Evolutionary conservation across 1,140 invertebrate genomes (phyloP).

Genomic region (Melitaea cinxia): DNA sequence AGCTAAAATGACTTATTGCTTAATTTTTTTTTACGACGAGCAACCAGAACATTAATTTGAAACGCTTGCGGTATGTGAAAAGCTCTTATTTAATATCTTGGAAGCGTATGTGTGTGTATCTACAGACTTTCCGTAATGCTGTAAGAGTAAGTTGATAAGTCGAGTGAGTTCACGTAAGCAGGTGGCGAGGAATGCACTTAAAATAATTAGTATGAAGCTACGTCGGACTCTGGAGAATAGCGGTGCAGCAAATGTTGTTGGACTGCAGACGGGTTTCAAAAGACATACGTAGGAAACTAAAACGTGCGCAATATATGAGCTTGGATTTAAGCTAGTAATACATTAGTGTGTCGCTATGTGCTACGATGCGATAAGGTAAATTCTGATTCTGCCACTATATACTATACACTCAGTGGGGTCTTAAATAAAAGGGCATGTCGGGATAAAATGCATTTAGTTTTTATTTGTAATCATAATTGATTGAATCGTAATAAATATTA

Average conservation of each 20-base stretch:
- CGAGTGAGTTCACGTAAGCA: slow-evolving; percentile 13
- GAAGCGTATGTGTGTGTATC: slow-evolving; percentile 2
- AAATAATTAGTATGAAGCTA: slow-evolving; percentile 14
- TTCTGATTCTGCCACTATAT: no score
- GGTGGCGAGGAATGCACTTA: slow-evolving; percentile 21
- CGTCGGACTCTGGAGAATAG: slow-evolving; percentile 8
- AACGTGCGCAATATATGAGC: no score
- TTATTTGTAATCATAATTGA: no score
- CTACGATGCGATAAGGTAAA: no score
- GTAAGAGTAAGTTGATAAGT: slow-evolving; percentile 8
- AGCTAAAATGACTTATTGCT: background rate
- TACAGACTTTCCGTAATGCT: slow-evolving; percentile 2
- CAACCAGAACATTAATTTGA: background rate
- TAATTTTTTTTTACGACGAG: no score
- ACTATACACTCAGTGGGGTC: no score
- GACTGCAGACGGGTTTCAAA: slow-evolving; percentile 11
- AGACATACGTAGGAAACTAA: slow-evolving; percentile 4
- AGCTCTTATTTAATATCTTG: slow-evolving; percentile 15
- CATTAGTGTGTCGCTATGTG: no score
- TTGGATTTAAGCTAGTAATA: no score
- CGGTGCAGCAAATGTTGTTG: slow-evolving; percentile 6
- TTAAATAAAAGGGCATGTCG: no score
- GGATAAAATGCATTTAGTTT: no score
- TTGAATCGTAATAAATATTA: no score
- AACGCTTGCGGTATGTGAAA: slow-evolving; percentile 1